Evolutionary conservation across 2,888 invertebrate species (phyloP).

Genomic region (Eilema depressum): DNA sequence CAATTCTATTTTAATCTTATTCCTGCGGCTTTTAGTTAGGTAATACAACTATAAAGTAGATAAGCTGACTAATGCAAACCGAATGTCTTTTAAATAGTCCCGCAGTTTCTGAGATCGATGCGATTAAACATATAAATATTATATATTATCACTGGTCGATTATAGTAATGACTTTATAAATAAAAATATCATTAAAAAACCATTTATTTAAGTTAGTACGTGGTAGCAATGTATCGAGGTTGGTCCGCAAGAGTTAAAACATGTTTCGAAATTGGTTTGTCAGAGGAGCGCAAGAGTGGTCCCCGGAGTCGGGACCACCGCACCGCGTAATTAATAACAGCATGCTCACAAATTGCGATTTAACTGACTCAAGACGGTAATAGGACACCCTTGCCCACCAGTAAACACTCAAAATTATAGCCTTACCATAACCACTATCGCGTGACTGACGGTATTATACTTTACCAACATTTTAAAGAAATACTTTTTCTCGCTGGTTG

Average conservation of each 20-base stretch:
- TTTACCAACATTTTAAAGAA: constrained; percentile 16
- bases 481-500: background rate
- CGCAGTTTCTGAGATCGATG: background rate
- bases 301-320: constrained; percentile 60
- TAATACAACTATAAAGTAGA: background rate
- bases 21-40: background rate
- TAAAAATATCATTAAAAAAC: background rate
- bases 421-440: constrained; percentile 52
- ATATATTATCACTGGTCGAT: background rate
- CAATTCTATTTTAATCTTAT: background rate
- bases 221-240: constrained; percentile 4
- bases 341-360: constrained; percentile 68
- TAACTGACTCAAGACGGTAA: constrained; percentile 57
- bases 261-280: constrained; percentile 65
- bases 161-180: background rate
- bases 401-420: constrained; percentile 62
- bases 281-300: constrained; percentile 49
- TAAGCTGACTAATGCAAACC: background rate
- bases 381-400: constrained; percentile 55
- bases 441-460: constrained; percentile 59
- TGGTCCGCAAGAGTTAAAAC: constrained; percentile 33
- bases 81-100: background rate
- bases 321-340: constrained; percentile 68
- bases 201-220: background rate
- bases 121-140: background rate